phyloP scores from a whole-genome alignment of 2,888 invertebrate species.

The Drosophila recens region DNA sequence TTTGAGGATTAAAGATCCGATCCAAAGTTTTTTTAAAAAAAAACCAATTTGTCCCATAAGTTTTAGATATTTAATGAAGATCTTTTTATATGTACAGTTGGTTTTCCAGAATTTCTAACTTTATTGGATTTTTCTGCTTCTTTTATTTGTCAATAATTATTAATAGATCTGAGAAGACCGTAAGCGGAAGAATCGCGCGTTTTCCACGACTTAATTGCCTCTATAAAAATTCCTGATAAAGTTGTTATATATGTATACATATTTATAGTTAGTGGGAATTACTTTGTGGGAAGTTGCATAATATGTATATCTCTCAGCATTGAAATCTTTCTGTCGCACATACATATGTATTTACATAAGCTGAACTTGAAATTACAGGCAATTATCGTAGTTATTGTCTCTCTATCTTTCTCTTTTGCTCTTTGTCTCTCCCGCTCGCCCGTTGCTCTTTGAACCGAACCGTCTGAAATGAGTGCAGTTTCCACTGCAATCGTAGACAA shows the following conservation, averaged over 20 bases:
- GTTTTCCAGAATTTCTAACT: not conserved
- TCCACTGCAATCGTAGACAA: constrained; percentile 28
- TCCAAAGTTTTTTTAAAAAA: not conserved
- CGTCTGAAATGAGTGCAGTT: constrained; percentile 22
- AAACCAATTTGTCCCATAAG: no score
- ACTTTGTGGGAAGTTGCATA: constrained; percentile 1
- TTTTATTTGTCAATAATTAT: not conserved
- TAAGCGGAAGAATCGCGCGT: not conserved
- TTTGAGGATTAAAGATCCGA: not conserved
- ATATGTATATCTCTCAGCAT: constrained; percentile 2
- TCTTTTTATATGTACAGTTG: not conserved
- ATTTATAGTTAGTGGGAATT: constrained; percentile 5
- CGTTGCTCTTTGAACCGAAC: constrained; percentile 22
- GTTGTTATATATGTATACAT: not conserved
- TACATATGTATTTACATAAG: not conserved
- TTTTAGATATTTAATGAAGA: no score
- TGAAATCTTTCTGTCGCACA: constrained; percentile 11
- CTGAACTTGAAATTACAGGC: constrained; percentile 21
- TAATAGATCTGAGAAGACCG: not conserved
- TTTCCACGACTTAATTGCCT: not conserved
- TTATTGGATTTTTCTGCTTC: not conserved
- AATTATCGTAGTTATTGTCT: constrained; percentile 18
- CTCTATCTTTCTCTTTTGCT: not conserved
- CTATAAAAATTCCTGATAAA: not conserved
- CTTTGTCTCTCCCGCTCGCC: not conserved